A percentile compares a stretch with the other conserved stretches of the same genome.
Conservation (phyloP, 2,113 vertebrate genomes). For the Sclerurus mexicanus region DNA sequence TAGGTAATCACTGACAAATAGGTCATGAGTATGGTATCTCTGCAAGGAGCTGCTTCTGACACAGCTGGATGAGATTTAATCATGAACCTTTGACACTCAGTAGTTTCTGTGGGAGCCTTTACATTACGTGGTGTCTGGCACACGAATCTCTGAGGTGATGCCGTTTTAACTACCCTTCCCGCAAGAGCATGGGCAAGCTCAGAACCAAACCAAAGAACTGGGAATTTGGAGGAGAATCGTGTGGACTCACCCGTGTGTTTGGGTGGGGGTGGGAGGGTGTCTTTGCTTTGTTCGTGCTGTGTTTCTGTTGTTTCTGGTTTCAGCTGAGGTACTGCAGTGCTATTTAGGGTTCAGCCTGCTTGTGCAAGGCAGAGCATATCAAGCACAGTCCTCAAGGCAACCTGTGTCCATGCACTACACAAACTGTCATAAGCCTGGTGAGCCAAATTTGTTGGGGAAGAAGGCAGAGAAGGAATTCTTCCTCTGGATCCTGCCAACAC, state of each 20-base stretch:
- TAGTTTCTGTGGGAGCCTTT: neutral
- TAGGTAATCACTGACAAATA: neutral
- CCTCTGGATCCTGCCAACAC: neutral
- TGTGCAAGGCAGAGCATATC: neutral
- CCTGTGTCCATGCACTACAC: neutral
- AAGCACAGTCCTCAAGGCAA: neutral
- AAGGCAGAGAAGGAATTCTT: neutral
- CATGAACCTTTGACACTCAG: neutral
- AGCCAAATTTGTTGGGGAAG: neutral
- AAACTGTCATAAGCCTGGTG: neutral
- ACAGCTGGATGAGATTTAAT: neutral
- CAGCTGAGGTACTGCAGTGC: neutral
- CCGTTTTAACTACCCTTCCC: neutral
- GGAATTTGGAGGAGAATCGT: neutral
- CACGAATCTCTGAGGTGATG: neutral
- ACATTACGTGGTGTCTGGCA: neutral
- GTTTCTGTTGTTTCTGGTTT: neutral
- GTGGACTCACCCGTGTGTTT: neutral
- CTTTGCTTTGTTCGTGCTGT: neutral
- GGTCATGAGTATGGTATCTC: accelerated
- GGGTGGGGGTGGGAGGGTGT: neutral
- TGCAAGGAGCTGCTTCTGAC: neutral
- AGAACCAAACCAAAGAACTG: neutral
- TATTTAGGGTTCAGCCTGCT: neutral
- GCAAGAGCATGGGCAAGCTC: neutral